Evolutionary conservation across 2,797 vertebrate genomes (phyloP), one percentile per base, ranked within the genome.

Genomic region (Ptychobarbus kaznakovi): DNA sequence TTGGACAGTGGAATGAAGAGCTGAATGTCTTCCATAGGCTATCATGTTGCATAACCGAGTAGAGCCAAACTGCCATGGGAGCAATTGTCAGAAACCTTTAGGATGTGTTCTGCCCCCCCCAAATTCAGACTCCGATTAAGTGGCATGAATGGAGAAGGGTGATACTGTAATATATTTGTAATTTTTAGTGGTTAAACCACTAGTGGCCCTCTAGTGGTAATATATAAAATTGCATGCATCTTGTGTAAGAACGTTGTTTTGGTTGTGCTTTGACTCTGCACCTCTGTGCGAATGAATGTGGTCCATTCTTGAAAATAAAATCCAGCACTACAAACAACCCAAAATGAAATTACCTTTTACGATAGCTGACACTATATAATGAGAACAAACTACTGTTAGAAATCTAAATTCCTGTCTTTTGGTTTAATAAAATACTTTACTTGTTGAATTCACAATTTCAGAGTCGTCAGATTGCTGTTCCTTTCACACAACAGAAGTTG

Each of bases 41-140:
- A 80, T 25, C 53, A 51, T 80, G 79, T 87, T 89, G 76, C 74
- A 70, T 89, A 87, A 87, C 81, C 44, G 56, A 9, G 81, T 75
- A 76, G 40, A 85, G 63, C 66, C 38, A 56, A 75, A 73, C 63
- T 81, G 46, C 28, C 66, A 49, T 72, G 80, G 80, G 70, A 78
- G 65, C 65, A 80, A 22, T 70, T 83, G 81, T 70, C 65, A 86
- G 40, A 68, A 68, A 70, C 72, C 44, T 53, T 77, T 68, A 63
- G 79, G 53, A 53, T 25, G 84, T 56, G 51, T 74, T 35, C 28
- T 18, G 28, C 15, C 6, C 63, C 61, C 61, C 63, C 56, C 53
- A 25, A 49, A 68, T 40, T 66, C 15, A 66, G 22, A 58, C 9
- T 70, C 40, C 5, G 49, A 74, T 80, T 66, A 82, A 69, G 40